These are phyloP conservation scores for Amphiprion ocellaris DNA, from an alignment of 2,113 vertebrate species.

Conservation along the genomic window DNA sequence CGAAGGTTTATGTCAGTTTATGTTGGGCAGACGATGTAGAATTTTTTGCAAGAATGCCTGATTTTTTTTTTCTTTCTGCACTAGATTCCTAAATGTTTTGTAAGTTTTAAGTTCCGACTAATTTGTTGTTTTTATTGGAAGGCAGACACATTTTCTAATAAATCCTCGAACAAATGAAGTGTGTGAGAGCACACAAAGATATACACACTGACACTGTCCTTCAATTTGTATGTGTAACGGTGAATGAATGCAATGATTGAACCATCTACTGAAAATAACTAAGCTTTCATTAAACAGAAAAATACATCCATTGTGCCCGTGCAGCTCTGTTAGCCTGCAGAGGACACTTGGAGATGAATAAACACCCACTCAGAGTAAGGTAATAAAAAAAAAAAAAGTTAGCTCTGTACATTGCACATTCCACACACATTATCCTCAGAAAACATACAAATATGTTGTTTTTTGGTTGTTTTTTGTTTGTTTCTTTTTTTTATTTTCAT, in stretches of 20 bases:
- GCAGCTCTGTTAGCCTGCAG: conserved; percentile 23
- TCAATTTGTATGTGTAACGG: conserved; percentile 22
- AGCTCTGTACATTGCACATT: conserved; percentile 31
- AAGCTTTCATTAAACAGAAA: conserved; percentile 64
- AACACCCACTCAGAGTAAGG: conserved; percentile 36
- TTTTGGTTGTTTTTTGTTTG: conserved; percentile 10
- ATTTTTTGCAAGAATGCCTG: not conserved
- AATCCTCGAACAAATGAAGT: conserved; percentile 23
- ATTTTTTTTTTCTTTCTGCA: not conserved
- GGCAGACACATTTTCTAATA: conserved; percentile 5
- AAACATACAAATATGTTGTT: conserved; percentile 58
- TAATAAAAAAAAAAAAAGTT: conserved; percentile 33
- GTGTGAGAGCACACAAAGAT: not conserved
- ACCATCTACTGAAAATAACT: conserved; percentile 44
- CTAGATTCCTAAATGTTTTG: too few species aligned
- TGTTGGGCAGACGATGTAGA: not conserved
- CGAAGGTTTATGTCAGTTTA: not conserved
- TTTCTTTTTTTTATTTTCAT: not conserved
- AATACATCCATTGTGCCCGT: conserved; percentile 52
- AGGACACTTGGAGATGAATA: conserved; percentile 46
- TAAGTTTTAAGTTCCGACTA: not conserved
- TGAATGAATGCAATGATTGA: conserved; percentile 61
- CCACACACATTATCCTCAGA: conserved; percentile 40
- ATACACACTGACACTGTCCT: conserved; percentile 36
- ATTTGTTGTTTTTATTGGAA: conserved; percentile 27